phyloP scores from a whole-genome alignment of 2,888 invertebrate species.

The Anodontia alba region DNA sequence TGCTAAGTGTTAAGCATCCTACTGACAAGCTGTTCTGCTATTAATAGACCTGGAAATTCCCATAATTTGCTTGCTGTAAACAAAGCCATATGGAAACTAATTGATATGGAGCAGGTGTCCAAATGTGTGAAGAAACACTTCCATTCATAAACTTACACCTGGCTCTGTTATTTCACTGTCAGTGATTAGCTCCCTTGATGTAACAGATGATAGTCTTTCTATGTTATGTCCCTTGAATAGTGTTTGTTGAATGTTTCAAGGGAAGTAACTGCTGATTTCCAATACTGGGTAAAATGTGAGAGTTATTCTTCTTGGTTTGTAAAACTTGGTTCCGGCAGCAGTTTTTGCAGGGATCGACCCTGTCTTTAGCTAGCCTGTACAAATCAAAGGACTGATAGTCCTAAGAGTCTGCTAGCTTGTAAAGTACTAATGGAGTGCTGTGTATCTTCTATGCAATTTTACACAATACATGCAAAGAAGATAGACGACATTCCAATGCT shows the following conservation, averaged over 20 bases:
- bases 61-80: neutral
- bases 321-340: no score
- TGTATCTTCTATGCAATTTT: no score
- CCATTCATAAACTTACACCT: conserved; percentile 8
- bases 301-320: no score
- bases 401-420: no score
- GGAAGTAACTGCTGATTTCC: neutral
- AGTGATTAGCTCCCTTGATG: neutral
- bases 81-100: conserved; percentile 8
- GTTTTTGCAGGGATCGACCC: no score
- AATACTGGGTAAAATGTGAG: no score
- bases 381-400: no score
- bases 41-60: conserved; percentile 3
- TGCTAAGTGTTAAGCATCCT: no score
- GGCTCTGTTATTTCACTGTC: neutral
- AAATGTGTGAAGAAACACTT: neutral
- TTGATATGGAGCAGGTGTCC: conserved; percentile 3
- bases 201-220: neutral
- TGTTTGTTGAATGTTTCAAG: neutral
- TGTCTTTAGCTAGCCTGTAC: no score
- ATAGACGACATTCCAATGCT: no score
- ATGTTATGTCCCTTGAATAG: neutral
- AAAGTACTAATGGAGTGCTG: no score
- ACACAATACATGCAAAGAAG: no score
- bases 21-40: neutral